Base-by-base conservation (phyloP, 2,113 vertebrate genomes). In the Nestor notabilis region DNA sequence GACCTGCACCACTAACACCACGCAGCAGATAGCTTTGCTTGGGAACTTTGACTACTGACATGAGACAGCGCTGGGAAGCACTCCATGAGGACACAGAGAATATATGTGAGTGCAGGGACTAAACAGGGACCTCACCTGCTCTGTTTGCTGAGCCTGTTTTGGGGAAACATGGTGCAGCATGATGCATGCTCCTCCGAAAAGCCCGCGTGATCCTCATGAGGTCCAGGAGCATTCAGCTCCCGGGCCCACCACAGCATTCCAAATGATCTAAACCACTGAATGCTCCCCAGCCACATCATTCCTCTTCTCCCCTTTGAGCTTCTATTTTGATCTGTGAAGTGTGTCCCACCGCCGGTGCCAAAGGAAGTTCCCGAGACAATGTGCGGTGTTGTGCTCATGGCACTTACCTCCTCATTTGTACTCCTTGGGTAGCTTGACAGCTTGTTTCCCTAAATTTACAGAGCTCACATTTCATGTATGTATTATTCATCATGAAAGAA, bases 361-460 rank as follows among this genome's bases (percentile, higher is more conserved):
- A 83, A 97, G 97, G 97, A 97, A 97, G 97, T 82, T 83, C 92
- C 93, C 3, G 63, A 97, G 97, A 97, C 95, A 93, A 96, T 71
- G 94, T 4, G 13, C 18, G 2, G 93, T 74, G 90, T 44, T 70
- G 92, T 58, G 76, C 4, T 87, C 82, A 8, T 27, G 76, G 95
- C 88, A 17, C 78, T 90, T 46, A 13, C 87, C 90, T 44, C 93
- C 23, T 70, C 72, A 2, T 23, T 88, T 88, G 87, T 70, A 10
- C 64, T 94, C 76, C 90, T 88, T 3, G 25, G 75, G 79, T 7
- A 74, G 64, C 76, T 29, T 83, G 90, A 96, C 95, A 93, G 95
- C 93, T 90, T 2, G 50, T 92, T 94, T 83, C 90, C 88, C 88
- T 83, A 25, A 60, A 86, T 86, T 83, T 87, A 71, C 79, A 68